Base-by-base conservation (phyloP, 1,140 invertebrate species). In the Drosophila parabipectinata region DNA sequence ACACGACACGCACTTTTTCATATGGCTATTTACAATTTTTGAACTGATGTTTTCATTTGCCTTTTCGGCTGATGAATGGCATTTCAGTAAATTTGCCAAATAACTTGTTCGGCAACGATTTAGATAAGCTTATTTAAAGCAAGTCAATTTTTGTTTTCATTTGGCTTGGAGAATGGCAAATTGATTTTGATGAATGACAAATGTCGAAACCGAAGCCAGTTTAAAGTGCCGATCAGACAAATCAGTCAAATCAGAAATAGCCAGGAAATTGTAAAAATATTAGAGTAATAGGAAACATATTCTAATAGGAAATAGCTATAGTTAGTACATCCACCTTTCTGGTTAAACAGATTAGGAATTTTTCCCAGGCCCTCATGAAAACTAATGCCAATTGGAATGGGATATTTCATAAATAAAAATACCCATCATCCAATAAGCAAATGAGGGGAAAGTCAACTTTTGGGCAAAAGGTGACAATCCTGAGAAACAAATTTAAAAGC, bases 1-100 rank as follows among this genome's bases (percentile, higher is more conserved):
- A 59, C 78, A 77, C 66, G 78, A 72, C 78, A 81, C 78, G 78
- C 78, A 80, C 78, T 80, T 81, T 81, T 81, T 80, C 78, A 80
- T 63, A 57, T 57, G 47, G 30, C 21, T 53, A 37, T 55, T 52
- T 54, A 61, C 54, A 48, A 56, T 56, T 55, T 72, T 18, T 52
- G 41, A 45, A 45, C 62, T 80, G 78, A 80, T 80, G 78, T 80
- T 80, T 80, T 80, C 72, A 80, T 80, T 80, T 72, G 39, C 54
- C 34, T 47, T 64, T 41, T 37, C 28, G 59, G 30, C 78, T 80
- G 78, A 80, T 81, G 72, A 81, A 80, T 80, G 78, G 60, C 77
- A 80, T 61, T 71, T 75, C 52, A 32, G 41, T 61, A 60, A 79
- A 71, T 69, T 75, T 71, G 54, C 39, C 50, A 57, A 53, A 47